Percentiles rank a stretch among this genome's conserved stretches.
Conservation (phyloP, 2,113 vertebrate species). For the Pyxicephalus adspersus region DNA sequence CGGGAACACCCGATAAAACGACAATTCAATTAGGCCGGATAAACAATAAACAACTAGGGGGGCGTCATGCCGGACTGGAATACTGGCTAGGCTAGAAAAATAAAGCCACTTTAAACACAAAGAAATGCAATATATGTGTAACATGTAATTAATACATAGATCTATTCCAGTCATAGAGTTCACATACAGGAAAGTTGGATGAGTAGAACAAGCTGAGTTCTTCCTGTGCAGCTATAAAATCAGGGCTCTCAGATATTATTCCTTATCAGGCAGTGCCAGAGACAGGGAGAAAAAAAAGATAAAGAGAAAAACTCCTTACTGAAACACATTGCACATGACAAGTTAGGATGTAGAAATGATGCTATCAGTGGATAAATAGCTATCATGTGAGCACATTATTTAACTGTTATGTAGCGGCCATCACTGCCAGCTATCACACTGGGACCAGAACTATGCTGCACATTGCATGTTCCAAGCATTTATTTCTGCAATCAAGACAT, state of each 20-base stretch:
- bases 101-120: slow-evolving; percentile 1
- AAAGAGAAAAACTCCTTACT: slow-evolving; percentile 51
- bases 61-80: too few relatives aligned
- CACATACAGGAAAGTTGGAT: slow-evolving; percentile 23
- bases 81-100: too few relatives aligned
- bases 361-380: slow-evolving; percentile 47
- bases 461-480: slow-evolving; percentile 9
- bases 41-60: too few relatives aligned
- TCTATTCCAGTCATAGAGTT: slow-evolving; percentile 30
- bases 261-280: slow-evolving; percentile 53
- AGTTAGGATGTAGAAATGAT: slow-evolving; percentile 51
- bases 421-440: slow-evolving; percentile 26
- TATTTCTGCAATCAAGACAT: slow-evolving; percentile 9
- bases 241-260: slow-evolving; percentile 48
- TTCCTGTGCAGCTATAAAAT: slow-evolving; percentile 45
- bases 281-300: slow-evolving; percentile 53
- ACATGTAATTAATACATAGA: background rate
- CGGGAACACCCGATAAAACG: too few relatives aligned
- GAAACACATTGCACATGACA: slow-evolving; percentile 58
- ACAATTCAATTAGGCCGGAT: too few relatives aligned
- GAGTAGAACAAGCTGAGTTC: slow-evolving; percentile 21
- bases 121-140: slow-evolving; percentile 1
- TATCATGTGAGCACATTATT: slow-evolving; percentile 48
- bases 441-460: background rate
- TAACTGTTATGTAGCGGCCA: slow-evolving; percentile 33